Evolutionary conservation across 2,888 invertebrate species (phyloP), one percentile per base, ranked within the genome.

Genomic region (Drosophila vallismaia): DNA sequence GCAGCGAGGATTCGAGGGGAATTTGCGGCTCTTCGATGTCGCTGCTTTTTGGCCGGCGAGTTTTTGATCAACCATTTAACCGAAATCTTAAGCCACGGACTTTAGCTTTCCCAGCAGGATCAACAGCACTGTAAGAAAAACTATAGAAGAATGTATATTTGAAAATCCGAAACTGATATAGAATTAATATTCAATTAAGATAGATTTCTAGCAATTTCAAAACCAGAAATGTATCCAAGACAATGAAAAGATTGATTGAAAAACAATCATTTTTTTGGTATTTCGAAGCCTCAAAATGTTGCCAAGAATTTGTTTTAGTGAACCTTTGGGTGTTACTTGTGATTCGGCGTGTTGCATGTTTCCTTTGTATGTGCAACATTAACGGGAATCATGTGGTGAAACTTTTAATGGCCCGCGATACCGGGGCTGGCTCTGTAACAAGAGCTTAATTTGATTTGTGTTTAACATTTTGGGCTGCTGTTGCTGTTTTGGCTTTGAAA

Each of bases 391-490:
- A 71, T 71, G 77, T 79, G 86, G 67, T 75, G 77, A 83, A 83
- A 83, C 71, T 81, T 82, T 69, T 71, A 74, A 67, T 76, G 69
- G 53, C 55, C 55, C 52, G 64, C 50, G 59, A 67, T 48, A 60
- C 40, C 54, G 71, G 64, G 71, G 69, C 67, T 68, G 63, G 64
- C 52, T 64, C 14, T 14, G 63, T 74, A 79, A 79, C 78, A 69
- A 73, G 76, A 73, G 79, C 75, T 70, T 81, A 80, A 86, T 81
- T 86, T 86, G 86, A 85, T 85, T 74, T 79, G 82, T 56, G 72
- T 60, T 66, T 70, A 70, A 69, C 60, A 68, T 57, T 38, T 69
- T 50, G 8, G 55, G 57, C 36, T 48, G 67, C 44, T 45, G 49
- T 48, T 49, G 7, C 19, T 42, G 42, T 24, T 46, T 28, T 40